These are phyloP conservation scores for Rissa tridactyla DNA, from an alignment of 2,113 vertebrate species.

Conservation along the genomic window DNA sequence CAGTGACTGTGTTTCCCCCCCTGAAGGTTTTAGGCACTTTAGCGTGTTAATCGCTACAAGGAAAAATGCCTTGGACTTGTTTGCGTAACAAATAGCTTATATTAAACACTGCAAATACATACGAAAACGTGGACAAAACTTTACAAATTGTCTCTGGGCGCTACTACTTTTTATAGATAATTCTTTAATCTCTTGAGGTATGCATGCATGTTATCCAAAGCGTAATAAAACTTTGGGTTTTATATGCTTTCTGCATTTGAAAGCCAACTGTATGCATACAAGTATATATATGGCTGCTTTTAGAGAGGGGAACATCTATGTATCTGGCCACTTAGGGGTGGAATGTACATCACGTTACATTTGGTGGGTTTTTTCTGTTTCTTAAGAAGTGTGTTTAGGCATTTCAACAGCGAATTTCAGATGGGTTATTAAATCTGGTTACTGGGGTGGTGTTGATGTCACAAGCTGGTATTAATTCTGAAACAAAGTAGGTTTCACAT, in stretches of 20 bases:
- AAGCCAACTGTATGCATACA: background rate
- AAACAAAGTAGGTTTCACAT: background rate
- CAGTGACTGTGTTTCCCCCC: fast-evolving
- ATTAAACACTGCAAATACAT: fast-evolving
- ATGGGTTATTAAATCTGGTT: background rate
- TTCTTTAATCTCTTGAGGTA: background rate
- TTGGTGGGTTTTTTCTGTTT: background rate
- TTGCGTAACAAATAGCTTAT: fast-evolving
- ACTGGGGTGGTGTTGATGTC: background rate
- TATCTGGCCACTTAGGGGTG: no score
- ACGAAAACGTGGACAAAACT: fast-evolving
- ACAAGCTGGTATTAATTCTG: background rate
- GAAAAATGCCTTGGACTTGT: background rate
- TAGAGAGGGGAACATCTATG: background rate
- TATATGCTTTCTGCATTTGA: background rate
- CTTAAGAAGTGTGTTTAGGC: background rate
- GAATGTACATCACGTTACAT: no score
- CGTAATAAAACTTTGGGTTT: fast-evolving
- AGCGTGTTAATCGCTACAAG: fast-evolving
- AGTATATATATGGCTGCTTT: background rate
- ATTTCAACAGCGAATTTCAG: background rate
- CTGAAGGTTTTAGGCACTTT: fast-evolving
- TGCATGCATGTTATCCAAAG: fast-evolving
- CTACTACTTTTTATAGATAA: background rate
- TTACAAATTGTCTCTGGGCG: background rate